A percentile compares a stretch with the other conserved stretches of the same genome.
phyloP scores from a whole-genome alignment of 2,113 vertebrate genomes.

The Halcyon malimbica region DNA sequence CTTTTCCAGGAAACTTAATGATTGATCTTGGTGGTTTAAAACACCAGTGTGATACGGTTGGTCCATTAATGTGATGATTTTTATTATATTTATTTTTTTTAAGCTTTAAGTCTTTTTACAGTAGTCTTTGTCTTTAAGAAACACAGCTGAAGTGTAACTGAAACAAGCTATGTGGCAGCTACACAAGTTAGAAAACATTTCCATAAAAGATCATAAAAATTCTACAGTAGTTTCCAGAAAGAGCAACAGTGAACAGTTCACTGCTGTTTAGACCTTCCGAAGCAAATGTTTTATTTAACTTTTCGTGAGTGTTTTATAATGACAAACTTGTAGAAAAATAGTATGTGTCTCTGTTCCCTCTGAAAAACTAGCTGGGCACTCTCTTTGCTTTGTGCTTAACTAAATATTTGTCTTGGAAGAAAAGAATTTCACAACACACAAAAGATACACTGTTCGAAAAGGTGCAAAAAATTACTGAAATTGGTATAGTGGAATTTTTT shows the following conservation, averaged over 20 bases:
- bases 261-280: slow-evolving; percentile 47
- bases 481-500: neutral
- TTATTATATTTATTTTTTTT: neutral
- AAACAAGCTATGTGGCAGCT: slow-evolving; percentile 24
- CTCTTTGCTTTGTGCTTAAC: slow-evolving; percentile 65
- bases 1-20: neutral
- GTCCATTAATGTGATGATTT: neutral
- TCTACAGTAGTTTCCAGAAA: slow-evolving; percentile 37
- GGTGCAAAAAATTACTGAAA: slow-evolving; percentile 60
- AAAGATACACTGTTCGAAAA: slow-evolving; percentile 62
- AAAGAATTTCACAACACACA: slow-evolving; percentile 60
- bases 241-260: slow-evolving; percentile 17
- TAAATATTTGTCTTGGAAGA: slow-evolving; percentile 75
- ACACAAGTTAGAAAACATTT: slow-evolving; percentile 41
- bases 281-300: slow-evolving; percentile 30
- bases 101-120: neutral
- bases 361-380: slow-evolving; percentile 17
- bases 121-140: slow-evolving; percentile 15
- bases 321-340: slow-evolving; percentile 54
- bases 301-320: slow-evolving; percentile 36
- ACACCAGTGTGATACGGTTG: no score
- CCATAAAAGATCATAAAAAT: slow-evolving; percentile 62
- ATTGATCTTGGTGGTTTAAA: neutral
- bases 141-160: neutral
- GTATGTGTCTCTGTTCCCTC: slow-evolving; percentile 8